Percentiles rank a stretch among this genome's conserved stretches.
phyloP scores from a whole-genome alignment of 2,797 vertebrate species.

The Australoheros facetus region DNA sequence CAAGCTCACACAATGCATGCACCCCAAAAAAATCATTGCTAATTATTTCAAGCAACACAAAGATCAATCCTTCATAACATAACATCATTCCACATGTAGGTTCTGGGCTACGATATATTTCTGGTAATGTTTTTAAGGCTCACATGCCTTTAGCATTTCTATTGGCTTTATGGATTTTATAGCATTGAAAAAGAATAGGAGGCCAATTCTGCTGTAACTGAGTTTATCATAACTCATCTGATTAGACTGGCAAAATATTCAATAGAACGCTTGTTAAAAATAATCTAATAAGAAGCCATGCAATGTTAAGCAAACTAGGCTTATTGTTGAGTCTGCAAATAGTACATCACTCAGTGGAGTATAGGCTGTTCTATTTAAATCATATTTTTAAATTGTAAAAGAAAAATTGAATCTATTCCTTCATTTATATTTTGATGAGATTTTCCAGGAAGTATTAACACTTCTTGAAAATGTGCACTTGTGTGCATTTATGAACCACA shows the following conservation, averaged over 20 bases:
- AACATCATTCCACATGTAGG: slow-evolving; percentile 89
- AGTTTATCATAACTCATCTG: slow-evolving; percentile 77
- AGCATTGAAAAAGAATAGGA: slow-evolving; percentile 79
- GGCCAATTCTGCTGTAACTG: slow-evolving; percentile 55
- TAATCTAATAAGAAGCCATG: slow-evolving; percentile 73
- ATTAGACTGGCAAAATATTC: slow-evolving; percentile 78
- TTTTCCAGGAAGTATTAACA: slow-evolving; percentile 72
- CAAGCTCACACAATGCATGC: slow-evolving; percentile 34
- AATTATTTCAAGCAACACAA: slow-evolving; percentile 94
- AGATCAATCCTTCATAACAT: slow-evolving; percentile 95
- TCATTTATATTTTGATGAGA: slow-evolving; percentile 63
- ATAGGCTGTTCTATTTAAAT: slow-evolving; percentile 52
- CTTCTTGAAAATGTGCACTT: slow-evolving; percentile 66
- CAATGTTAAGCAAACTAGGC: slow-evolving; percentile 51
- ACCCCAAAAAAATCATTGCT: slow-evolving; percentile 88
- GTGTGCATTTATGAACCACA: slow-evolving; percentile 71
- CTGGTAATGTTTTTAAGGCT: slow-evolving; percentile 89
- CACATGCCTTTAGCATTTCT: slow-evolving; percentile 83
- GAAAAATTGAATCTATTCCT: slow-evolving; percentile 44
- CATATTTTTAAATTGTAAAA: slow-evolving; percentile 50
- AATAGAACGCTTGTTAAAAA: slow-evolving; percentile 73
- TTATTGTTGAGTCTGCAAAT: slow-evolving; percentile 54
- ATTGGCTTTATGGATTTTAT: slow-evolving; percentile 89
- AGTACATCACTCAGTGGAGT: slow-evolving; percentile 14
- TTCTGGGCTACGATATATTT: slow-evolving; percentile 87